Evolutionary conservation across 2,888 invertebrate genomes (phyloP).

Genomic region (Phania funesta): DNA sequence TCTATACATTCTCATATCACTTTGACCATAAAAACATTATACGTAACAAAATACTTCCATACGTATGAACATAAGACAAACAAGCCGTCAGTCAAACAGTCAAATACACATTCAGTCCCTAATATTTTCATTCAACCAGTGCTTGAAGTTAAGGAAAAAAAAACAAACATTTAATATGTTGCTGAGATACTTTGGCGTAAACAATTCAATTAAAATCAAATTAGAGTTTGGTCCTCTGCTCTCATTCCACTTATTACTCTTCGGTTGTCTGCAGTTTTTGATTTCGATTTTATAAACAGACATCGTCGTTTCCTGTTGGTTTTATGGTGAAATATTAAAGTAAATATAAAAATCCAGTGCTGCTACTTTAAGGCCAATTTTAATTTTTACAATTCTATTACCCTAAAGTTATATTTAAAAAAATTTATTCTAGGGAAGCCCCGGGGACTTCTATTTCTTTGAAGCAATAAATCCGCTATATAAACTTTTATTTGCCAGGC

Average conservation of each 20-base stretch:
- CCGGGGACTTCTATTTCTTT: too few relatives aligned
- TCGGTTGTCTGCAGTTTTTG: background rate
- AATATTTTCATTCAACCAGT: background rate
- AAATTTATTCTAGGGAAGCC: too few relatives aligned
- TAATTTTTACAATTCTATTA: too few relatives aligned
- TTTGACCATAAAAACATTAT: constrained; percentile 47
- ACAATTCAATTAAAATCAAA: constrained; percentile 66
- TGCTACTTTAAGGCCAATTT: too few relatives aligned
- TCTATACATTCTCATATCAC: constrained; percentile 38
- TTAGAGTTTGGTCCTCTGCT: constrained; percentile 35
- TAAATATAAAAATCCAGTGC: too few relatives aligned
- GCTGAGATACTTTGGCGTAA: constrained; percentile 48
- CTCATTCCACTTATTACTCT: too few relatives aligned
- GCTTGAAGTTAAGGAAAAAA: background rate
- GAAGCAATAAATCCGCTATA: too few relatives aligned
- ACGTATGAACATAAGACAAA: background rate
- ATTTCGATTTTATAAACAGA: constrained; percentile 12
- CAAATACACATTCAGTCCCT: constrained; percentile 8
- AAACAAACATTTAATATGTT: background rate
- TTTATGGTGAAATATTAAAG: too few relatives aligned
- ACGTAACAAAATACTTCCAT: background rate
- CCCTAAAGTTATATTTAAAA: too few relatives aligned
- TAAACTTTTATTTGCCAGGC: too few relatives aligned
- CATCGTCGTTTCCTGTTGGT: background rate
- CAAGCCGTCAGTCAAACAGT: constrained; percentile 23